phyloP scores from a whole-genome alignment of 2,888 invertebrate species.

The Caenorhabditis japonica region DNA sequence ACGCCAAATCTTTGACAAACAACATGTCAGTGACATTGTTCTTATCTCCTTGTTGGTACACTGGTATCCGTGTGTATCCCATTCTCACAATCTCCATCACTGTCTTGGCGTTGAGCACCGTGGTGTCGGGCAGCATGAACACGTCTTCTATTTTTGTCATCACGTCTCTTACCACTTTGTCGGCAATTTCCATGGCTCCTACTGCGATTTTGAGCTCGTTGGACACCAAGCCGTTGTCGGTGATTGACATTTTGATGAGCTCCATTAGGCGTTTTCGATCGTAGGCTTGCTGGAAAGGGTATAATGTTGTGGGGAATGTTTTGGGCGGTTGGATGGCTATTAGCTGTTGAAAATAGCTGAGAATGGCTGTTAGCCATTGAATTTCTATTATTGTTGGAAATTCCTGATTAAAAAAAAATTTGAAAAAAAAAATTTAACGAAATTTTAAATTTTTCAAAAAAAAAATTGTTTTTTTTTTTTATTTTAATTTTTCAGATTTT shows the following conservation, averaged over 20 bases:
- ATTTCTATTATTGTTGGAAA: too few species aligned
- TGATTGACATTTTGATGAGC: constrained; percentile 82
- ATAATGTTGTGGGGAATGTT: not conserved
- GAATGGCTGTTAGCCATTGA: too few species aligned
- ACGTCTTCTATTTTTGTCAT: constrained; percentile 97
- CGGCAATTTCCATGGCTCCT: constrained; percentile 93
- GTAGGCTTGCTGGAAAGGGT: constrained; percentile 82
- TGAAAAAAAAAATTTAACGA: not conserved
- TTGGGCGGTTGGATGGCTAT: too few species aligned
- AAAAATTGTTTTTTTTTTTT: not conserved
- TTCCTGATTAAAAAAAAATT: too few species aligned
- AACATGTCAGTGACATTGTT: constrained; percentile 79
- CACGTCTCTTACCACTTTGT: constrained; percentile 92
- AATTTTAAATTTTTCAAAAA: not conserved
- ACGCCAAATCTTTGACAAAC: constrained; percentile 95
- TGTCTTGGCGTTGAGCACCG: constrained; percentile 91
- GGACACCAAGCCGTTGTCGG: constrained; percentile 59
- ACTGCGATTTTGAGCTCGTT: constrained; percentile 74
- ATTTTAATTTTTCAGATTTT: not conserved
- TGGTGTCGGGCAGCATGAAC: constrained; percentile 93
- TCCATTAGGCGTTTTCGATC: constrained; percentile 95
- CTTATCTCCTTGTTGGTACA: constrained; percentile 80
- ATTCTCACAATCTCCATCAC: constrained; percentile 93
- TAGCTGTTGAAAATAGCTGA: too few species aligned
- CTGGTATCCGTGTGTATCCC: constrained; percentile 86